phyloP scores from a whole-genome alignment of 2,113 vertebrate species.

The Irena cyanogastra region DNA sequence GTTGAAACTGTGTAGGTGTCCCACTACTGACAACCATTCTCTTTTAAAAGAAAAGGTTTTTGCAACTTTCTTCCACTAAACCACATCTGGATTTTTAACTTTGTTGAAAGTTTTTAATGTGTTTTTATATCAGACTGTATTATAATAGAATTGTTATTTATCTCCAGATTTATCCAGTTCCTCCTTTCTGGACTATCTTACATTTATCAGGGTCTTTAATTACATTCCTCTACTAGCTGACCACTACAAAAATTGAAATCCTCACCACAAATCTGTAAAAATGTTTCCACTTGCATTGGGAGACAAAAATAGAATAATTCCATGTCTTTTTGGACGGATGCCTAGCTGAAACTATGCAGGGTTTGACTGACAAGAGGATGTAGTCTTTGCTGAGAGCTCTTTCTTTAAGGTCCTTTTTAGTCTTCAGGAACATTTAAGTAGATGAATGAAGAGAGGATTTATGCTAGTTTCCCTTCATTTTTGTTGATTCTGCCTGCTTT shows the following conservation, averaged over 20 bases:
- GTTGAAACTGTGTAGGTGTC: not conserved
- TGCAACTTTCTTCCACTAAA: slow-evolving; percentile 27
- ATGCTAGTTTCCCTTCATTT: not conserved
- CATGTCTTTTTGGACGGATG: slow-evolving; percentile 84
- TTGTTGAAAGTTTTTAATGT: not conserved
- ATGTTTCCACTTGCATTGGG: slow-evolving; percentile 75
- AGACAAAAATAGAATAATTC: slow-evolving; percentile 90
- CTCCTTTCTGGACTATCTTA: slow-evolving; percentile 39
- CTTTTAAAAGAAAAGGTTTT: not conserved
- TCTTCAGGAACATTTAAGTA: slow-evolving; percentile 55
- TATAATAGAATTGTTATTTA: slow-evolving; percentile 49
- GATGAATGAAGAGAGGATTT: slow-evolving; percentile 43
- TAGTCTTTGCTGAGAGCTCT: slow-evolving; percentile 73
- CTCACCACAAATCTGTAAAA: slow-evolving; percentile 78
- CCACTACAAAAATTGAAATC: slow-evolving; percentile 80
- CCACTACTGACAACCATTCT: not conserved
- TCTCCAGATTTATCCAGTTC: slow-evolving; percentile 21
- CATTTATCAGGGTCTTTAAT: slow-evolving; percentile 82
- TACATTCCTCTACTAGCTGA: slow-evolving; percentile 75
- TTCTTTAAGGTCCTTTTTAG: slow-evolving; percentile 69
- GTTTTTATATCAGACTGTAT: not conserved
- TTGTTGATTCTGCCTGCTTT: slow-evolving; percentile 7
- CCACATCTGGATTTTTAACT: slow-evolving; percentile 33
- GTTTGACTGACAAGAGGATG: slow-evolving; percentile 81
- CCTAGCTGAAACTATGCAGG: slow-evolving; percentile 82